Evolutionary conservation across 2,113 vertebrate species (phyloP).

Genomic region (Anarrhichthys ocellatus): DNA sequence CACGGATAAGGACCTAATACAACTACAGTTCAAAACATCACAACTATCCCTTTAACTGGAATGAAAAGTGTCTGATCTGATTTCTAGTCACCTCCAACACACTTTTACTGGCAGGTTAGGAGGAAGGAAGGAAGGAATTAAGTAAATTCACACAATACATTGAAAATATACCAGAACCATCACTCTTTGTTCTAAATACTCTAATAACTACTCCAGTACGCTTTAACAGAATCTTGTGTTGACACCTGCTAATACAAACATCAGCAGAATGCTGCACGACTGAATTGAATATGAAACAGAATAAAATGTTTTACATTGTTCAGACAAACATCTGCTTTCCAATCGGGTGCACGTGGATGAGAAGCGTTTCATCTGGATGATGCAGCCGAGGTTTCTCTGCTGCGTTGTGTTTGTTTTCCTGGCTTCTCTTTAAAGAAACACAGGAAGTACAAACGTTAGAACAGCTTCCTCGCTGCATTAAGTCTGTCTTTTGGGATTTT

Average conservation of each 20-base stretch:
- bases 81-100: not conserved
- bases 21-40: too few relatives aligned
- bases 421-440: not conserved
- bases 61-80: not conserved
- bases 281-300: not conserved
- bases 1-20: too few relatives aligned
- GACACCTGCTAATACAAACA: not conserved
- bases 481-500: not conserved
- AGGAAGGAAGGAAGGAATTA: not conserved
- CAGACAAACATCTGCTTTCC: not conserved
- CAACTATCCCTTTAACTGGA: not conserved
- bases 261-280: not conserved
- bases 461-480: not conserved
- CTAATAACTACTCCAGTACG: not conserved
- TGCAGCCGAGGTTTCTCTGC: not conserved
- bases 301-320: not conserved
- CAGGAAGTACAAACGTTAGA: not conserved
- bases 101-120: not conserved
- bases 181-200: slow-evolving; percentile 3
- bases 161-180: not conserved
- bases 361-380: not conserved
- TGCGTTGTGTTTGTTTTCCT: not conserved
- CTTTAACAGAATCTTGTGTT: not conserved
- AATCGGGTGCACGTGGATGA: not conserved
- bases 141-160: not conserved